phyloP scores from a whole-genome alignment of 2,113 vertebrate genomes.

The Colaptes auratus region DNA sequence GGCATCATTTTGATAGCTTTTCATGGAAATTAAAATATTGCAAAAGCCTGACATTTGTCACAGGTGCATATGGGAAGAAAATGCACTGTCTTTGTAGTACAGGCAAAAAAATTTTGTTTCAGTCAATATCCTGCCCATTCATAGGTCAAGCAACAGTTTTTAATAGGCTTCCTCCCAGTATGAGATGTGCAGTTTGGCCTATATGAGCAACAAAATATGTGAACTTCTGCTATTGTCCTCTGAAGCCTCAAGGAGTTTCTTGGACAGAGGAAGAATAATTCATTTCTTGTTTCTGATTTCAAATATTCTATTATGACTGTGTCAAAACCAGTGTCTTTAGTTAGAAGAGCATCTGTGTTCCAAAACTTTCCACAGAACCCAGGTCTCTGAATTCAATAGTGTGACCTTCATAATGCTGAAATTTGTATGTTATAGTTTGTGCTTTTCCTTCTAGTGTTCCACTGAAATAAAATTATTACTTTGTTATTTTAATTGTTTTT shows the following conservation, averaged over 20 bases:
- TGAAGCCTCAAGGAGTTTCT: not conserved
- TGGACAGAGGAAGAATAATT: not conserved
- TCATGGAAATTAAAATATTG: not conserved
- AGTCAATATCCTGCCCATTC: not conserved
- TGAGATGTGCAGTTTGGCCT: not conserved
- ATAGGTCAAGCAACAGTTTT: not conserved
- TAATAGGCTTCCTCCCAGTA: not conserved
- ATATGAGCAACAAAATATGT: not conserved
- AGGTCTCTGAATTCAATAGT: not conserved
- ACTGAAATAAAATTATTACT: not conserved
- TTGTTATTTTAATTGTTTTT: not conserved
- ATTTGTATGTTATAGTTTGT: not conserved
- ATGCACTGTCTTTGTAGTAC: not conserved
- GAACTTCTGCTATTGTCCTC: not conserved
- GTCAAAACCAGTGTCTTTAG: not conserved
- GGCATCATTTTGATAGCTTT: not conserved
- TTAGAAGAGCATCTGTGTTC: not conserved
- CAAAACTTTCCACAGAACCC: not conserved
- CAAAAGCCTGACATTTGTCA: not conserved
- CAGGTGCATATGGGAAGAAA: not conserved
- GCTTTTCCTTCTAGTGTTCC: not conserved
- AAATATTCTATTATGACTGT: not conserved
- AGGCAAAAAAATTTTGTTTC: not conserved
- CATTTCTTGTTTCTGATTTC: not conserved
- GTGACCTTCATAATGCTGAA: not conserved